Evolutionary conservation across 2,113 vertebrate species (phyloP).

Genomic region (Hippocampus guttulatus): DNA sequence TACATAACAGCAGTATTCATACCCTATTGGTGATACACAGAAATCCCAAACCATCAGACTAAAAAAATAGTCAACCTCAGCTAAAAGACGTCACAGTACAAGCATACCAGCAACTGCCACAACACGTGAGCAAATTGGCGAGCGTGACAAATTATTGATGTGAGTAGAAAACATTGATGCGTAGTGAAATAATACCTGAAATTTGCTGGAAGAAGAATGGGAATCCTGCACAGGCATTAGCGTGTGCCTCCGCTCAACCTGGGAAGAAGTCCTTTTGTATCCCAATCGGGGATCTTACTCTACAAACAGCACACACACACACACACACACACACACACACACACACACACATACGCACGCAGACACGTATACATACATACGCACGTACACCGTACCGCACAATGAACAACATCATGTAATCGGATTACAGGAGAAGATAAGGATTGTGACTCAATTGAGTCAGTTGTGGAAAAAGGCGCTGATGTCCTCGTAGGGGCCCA

Average conservation of each 20-base stretch:
- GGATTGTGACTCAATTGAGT: constrained; percentile 37
- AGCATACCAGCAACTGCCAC: neutral
- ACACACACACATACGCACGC: constrained; percentile 1
- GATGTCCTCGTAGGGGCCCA: constrained; percentile 88
- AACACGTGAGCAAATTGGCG: neutral
- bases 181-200: constrained; percentile 50
- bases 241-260: constrained; percentile 27
- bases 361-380: constrained; percentile 7
- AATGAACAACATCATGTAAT: constrained; percentile 57
- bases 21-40: neutral
- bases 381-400: constrained; percentile 54
- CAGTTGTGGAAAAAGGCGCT: constrained; percentile 97
- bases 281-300: constrained; percentile 26
- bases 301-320: constrained; percentile 47
- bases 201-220: constrained; percentile 31
- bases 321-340: constrained; percentile 26
- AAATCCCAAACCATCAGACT: constrained; percentile 4
- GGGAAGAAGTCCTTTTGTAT: constrained; percentile 50
- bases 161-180: neutral
- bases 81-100: neutral
- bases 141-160: neutral
- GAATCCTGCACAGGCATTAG: constrained; percentile 32
- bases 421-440: neutral
- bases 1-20: neutral
- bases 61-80: neutral